A percentile compares a stretch with the other conserved stretches of the same genome.
phyloP scores from a whole-genome alignment of 2,113 vertebrate genomes.

The Lasiurus cinereus region DNA sequence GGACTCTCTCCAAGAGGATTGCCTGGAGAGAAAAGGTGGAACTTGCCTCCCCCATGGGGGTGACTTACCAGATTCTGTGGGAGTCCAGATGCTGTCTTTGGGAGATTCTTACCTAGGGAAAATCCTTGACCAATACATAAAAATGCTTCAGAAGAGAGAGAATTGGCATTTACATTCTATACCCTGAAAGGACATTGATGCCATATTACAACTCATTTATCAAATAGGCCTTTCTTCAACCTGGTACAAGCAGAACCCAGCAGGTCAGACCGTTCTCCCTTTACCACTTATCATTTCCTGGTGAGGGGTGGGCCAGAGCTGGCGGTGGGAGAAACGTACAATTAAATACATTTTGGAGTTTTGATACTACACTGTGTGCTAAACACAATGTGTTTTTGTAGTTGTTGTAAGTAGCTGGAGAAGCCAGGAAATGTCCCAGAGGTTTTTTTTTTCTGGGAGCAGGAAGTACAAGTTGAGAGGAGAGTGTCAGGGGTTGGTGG shows the following conservation, averaged over 20 bases:
- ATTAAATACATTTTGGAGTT: background rate
- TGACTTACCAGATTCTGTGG: background rate
- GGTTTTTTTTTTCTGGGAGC: background rate
- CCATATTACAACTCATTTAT: background rate
- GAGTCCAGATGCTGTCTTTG: background rate
- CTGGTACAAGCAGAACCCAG: background rate
- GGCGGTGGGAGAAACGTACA: background rate
- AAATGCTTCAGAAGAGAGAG: constrained; percentile 2
- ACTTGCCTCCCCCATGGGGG: background rate
- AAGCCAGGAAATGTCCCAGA: background rate
- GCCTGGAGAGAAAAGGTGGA: background rate
- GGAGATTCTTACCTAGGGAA: background rate
- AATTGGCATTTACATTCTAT: background rate
- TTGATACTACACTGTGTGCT: background rate
- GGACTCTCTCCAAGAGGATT: background rate
- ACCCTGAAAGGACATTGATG: background rate
- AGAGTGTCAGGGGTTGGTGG: background rate
- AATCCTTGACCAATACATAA: constrained; percentile 8
- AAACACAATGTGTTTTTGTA: background rate
- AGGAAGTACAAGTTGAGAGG: background rate
- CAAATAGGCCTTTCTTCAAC: background rate
- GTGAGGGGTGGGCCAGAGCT: background rate
- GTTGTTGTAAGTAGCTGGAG: background rate
- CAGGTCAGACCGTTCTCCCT: background rate
- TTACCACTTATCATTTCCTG: background rate